These are phyloP conservation scores for Berghia stephanieae DNA, from an alignment of 1,140 invertebrate genomes.

Conservation along the genomic window DNA sequence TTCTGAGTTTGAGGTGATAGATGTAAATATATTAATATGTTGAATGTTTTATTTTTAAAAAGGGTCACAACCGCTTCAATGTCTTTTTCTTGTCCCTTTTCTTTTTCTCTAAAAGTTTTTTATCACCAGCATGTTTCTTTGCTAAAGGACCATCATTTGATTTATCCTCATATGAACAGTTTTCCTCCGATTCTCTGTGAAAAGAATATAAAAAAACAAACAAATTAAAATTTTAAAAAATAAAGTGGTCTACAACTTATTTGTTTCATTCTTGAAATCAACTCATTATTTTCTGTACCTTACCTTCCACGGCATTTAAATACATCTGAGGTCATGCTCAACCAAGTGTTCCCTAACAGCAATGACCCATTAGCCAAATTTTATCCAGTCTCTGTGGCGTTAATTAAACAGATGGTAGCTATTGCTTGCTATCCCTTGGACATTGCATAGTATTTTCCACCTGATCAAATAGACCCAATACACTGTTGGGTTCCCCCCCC, in stretches of 20 bases:
- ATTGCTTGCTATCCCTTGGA: not conserved
- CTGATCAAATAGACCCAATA: no score
- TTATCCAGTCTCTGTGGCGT: not conserved
- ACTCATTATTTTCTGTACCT: not conserved
- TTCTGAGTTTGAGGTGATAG: no score
- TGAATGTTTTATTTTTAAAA: no score
- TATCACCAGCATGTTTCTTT: conserved; percentile 85
- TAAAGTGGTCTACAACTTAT: not conserved
- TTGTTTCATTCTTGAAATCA: not conserved
- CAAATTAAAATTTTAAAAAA: conserved; percentile 7
- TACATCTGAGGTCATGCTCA: not conserved
- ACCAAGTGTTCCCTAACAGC: no score
- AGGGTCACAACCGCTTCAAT: conserved; percentile 84
- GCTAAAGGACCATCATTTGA: conserved; percentile 75
- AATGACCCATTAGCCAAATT: no score
- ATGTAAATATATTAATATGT: no score
- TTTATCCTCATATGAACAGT: conserved; percentile 40
- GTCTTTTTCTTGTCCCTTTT: conserved; percentile 87
- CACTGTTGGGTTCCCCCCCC: no score
- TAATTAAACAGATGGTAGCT: not conserved
- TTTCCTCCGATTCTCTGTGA: conserved; percentile 37
- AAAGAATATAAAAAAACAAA: not conserved
- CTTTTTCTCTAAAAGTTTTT: conserved; percentile 76
- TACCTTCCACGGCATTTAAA: not conserved
- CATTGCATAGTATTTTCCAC: not conserved